Evolutionary conservation across 1,140 invertebrate species (phyloP).

Genomic region (Goniozus legneri): DNA sequence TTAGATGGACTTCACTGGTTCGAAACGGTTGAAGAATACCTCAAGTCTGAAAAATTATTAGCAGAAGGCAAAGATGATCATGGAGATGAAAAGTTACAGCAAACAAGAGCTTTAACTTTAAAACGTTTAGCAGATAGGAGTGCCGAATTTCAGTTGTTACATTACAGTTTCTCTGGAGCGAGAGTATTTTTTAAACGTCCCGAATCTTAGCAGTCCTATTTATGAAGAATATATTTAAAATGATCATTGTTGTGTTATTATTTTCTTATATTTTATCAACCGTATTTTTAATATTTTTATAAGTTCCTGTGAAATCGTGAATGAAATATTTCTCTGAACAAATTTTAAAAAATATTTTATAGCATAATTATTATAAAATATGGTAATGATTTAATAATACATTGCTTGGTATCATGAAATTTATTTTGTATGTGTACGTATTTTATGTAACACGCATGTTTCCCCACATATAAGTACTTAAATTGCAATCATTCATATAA

Average conservation of each 20-base stretch:
- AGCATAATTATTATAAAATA: no score
- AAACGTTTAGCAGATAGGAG: conserved; percentile 79
- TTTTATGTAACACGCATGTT: conserved; percentile 7
- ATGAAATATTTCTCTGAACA: no score
- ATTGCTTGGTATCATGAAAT: conserved; percentile 2
- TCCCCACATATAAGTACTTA: conserved; percentile 14
- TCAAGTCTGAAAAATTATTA: conserved; percentile 52
- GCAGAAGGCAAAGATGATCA: conserved; percentile 44
- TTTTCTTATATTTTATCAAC: conserved; percentile 6
- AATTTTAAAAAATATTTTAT: no score
- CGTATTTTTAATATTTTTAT: no score
- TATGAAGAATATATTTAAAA: conserved; percentile 2
- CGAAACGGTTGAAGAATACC: conserved; percentile 77
- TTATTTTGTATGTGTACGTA: conserved; percentile 15
- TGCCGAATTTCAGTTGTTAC: conserved; percentile 87
- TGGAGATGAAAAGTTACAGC: conserved; percentile 82
- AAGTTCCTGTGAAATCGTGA: no score
- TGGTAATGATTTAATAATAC: no score
- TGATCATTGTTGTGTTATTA: conserved; percentile 3
- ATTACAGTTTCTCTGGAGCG: conserved; percentile 89
- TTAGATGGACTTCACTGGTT: conserved; percentile 97
- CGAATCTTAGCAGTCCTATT: conserved; percentile 26
- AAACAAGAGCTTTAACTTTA: conserved; percentile 89
- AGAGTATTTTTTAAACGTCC: conserved; percentile 83
- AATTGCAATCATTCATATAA: conserved; percentile 20